Evolutionary conservation across 1,140 invertebrate species (phyloP), one percentile per base, ranked within the genome.

Genomic region (Leptinotarsa lineolata): DNA sequence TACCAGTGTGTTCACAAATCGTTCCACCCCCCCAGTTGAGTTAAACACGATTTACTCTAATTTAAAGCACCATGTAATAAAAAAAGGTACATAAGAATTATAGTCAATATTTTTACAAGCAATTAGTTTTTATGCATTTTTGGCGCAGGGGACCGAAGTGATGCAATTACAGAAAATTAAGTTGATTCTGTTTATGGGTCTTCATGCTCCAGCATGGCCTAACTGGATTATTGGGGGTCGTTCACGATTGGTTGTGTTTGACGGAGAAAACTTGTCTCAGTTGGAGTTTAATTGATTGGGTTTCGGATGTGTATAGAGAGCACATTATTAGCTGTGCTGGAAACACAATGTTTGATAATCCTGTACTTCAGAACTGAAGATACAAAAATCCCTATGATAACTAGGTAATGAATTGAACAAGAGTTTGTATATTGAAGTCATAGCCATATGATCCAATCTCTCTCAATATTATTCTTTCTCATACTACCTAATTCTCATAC

Each of bases 91-190:
- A 67, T 18, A 67, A 67, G 65, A 67, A 67, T 67, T 46, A 45
- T 44, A 46, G 44, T 46, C 16, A 67, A 67, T 67, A 67, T 68
- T 54, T 68, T 68, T n/a, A n/a, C 67, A 68, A 21, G 44, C 67
- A 68, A 68, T 68, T 68, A 67, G 67, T 20, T 54, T 20, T 54
- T 54, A 45, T 68, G 67, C 48, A 68, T 68, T 68, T 68, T 58
- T 48, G 18, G 15, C 5, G 46, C 39, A 54, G 45, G 67, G 67
- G 45, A 46, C 58, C 44, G 45, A 54, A 2, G 20, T 68, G 11
- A 68, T 68, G 67, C 67, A 68, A 68, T 68, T 68, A 68, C 44
- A 18, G 67, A 68, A 68, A 39, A 68, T 68, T 15, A 68, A 45
- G 67, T 54, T 13, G 67, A 54, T 68, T n/a, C 61, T 63, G 45